phyloP scores from a whole-genome alignment of 1,140 invertebrate species.

The Phocides pigmalion region DNA sequence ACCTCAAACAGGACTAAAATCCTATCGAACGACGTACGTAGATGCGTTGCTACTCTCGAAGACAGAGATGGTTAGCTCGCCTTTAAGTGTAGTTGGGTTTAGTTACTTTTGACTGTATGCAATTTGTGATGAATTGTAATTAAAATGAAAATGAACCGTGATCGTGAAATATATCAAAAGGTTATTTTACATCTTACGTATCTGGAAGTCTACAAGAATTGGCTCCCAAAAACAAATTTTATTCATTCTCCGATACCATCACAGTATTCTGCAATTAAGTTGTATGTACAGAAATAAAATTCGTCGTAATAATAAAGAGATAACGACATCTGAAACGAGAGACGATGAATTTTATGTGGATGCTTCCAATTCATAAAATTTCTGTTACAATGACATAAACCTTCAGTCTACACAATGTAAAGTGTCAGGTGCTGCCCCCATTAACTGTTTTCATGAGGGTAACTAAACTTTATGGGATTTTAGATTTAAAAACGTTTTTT shows the following conservation, averaged over 20 bases:
- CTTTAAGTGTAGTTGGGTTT: too few species aligned
- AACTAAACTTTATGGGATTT: background rate
- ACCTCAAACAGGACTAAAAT: too few species aligned
- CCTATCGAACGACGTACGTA: too few species aligned
- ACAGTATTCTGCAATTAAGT: conserved; percentile 16
- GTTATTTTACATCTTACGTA: too few species aligned
- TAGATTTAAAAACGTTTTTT: background rate
- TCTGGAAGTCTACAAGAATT: too few species aligned
- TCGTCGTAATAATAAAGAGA: conserved; percentile 27
- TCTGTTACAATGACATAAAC: conserved; percentile 15
- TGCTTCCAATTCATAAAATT: conserved; percentile 27
- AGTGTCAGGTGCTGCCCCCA: conserved; percentile 1
- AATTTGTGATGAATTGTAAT: too few species aligned
- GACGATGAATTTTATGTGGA: conserved; percentile 29
- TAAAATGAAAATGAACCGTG: too few species aligned
- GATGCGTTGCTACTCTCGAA: too few species aligned
- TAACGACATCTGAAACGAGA: conserved; percentile 16
- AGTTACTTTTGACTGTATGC: too few species aligned
- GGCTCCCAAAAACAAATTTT: background rate
- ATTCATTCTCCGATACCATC: background rate
- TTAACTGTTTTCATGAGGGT: conserved; percentile 10
- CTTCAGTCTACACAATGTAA: background rate
- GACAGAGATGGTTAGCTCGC: too few species aligned
- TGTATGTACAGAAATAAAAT: conserved; percentile 20
- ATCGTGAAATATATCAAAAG: too few species aligned